Percentiles rank a stretch among this genome's conserved stretches.
Conservation (phyloP, 92 coral and sea anemone genomes). For the Hydrozoanthus gracilis region DNA sequence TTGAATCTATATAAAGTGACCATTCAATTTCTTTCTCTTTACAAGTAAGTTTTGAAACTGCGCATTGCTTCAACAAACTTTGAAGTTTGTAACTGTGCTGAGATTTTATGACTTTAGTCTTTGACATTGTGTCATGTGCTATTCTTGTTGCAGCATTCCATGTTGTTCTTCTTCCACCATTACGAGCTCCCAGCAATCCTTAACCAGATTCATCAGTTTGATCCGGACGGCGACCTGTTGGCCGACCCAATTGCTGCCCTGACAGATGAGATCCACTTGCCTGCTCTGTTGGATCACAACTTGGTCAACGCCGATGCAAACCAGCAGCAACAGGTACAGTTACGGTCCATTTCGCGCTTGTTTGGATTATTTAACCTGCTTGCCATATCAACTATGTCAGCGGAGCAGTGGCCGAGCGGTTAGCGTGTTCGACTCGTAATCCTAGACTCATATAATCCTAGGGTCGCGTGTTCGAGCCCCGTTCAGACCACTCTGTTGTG, state of each 20-base stretch:
- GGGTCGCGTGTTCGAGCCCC: too few relatives aligned
- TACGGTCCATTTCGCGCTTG: too few relatives aligned
- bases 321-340: not conserved
- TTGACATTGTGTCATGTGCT: not conserved
- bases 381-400: not conserved
- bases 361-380: too few relatives aligned
- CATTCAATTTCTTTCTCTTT: too few relatives aligned
- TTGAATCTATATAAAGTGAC: too few relatives aligned
- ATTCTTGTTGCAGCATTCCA: slow-evolving; percentile 83
- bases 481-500: too few relatives aligned
- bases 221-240: slow-evolving; percentile 88
- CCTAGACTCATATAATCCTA: too few relatives aligned
- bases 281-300: slow-evolving; percentile 55
- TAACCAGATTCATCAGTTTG: slow-evolving; percentile 75
- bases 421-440: too few relatives aligned
- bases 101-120: not conserved
- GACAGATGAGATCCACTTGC: slow-evolving; percentile 79
- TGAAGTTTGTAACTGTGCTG: too few relatives aligned
- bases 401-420: not conserved
- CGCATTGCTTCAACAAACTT: too few relatives aligned
- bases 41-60: too few relatives aligned
- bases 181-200: slow-evolving; percentile 96
- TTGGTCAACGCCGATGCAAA: slow-evolving; percentile 5
- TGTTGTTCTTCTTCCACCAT: slow-evolving; percentile 96
- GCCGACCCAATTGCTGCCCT: slow-evolving; percentile 91